Evolutionary conservation across 2,113 vertebrate genomes (phyloP), one percentile per base, ranked within the genome.

Genomic region (Numida meleagris): DNA sequence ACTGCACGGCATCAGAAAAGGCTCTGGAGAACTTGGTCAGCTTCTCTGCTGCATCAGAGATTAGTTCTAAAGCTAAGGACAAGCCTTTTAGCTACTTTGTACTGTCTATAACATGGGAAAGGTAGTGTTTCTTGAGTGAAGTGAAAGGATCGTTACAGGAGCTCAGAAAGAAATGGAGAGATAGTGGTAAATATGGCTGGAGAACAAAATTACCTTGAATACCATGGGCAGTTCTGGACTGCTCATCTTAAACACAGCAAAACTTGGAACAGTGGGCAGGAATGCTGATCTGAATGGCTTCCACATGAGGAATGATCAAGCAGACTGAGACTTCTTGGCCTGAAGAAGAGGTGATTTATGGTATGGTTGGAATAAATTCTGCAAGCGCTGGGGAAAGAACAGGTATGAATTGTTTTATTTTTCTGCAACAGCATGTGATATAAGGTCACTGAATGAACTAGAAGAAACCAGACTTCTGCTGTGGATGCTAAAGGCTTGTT

Each of bases 401-500:
- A 88, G 70, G 68, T 57, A 77, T 76, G 31, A 11, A 23, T 81
- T 94, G 89, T 66, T 85, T 62, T 38, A 6, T 91, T 67, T 67
- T 82, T 88, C 65, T 81, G 55, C 48, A 70, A 57, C 38, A 46
- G 45, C 63, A 14, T n/a, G 38, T 75, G 59, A 84, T 38, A 77
- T 86, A 83, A 81, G 59, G 40, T 86, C 20, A 65, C 83, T 84
- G 72, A 78, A 81, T 45, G 34, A 83, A 62, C 29, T 59, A 59
- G 61, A 80, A 84, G 65, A 29, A 86, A 12, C 43, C 29, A 67
- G 34, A 27, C 63, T 83, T 8, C 92, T 62, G 43, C 82, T 88
- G 57, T 81, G 57, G 51, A 86, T 31, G 68, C 73, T 86, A 81
- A 75, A 94, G 88, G 88, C 79, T 74, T 81, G 25, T 86, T 83